Conservation (phyloP, 2,797 vertebrate species). For the Rhinatrema bivittatum region DNA sequence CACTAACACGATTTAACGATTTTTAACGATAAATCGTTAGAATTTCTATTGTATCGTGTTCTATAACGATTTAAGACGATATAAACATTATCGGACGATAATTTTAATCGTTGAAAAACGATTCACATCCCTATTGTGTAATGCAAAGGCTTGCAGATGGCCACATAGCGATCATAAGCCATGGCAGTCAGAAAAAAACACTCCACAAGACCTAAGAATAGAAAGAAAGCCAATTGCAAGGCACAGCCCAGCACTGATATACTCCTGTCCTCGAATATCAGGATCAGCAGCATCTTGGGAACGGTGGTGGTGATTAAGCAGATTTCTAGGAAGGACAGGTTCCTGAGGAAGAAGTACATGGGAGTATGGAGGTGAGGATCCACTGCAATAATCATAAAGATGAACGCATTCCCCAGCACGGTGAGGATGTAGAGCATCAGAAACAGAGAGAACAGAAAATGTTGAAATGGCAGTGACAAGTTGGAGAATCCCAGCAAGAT, state of each 20-base stretch:
- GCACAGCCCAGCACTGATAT: background rate
- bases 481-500: constrained; percentile 15
- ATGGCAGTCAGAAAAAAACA: background rate
- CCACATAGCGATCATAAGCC: constrained; percentile 12
- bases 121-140: constrained; percentile 11
- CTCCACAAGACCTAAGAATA: background rate
- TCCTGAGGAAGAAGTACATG: no score
- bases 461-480: constrained; percentile 13
- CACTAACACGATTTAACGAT: constrained; percentile 20
- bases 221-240: background rate
- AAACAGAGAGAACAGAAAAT: no score
- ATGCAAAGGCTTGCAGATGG: constrained; percentile 20
- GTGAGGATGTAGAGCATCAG: no score
- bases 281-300: background rate
- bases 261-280: background rate
- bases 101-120: no score
- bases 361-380: no score
- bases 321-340: no score
- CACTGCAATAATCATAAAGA: no score
- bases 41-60: no score
- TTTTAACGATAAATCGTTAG: no score
- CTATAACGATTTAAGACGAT: no score
- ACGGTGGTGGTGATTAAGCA: background rate
- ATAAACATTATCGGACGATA: no score
- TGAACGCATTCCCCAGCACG: no score